Evolutionary conservation across 2,888 invertebrate species (phyloP).

Genomic region (Oligia fasciuncula): DNA sequence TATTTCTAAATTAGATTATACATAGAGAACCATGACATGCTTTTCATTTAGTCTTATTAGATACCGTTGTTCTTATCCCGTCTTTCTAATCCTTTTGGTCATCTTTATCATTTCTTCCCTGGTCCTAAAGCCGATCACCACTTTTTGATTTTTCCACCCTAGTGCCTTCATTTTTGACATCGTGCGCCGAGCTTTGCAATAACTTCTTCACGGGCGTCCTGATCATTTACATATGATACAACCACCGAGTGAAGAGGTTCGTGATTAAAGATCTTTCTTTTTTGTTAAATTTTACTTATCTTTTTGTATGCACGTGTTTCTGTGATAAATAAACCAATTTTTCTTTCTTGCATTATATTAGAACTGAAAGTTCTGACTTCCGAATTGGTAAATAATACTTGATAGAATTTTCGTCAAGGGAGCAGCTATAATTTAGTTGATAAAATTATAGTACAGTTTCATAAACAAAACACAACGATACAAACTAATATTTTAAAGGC

Average conservation of each 20-base stretch:
- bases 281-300: neutral
- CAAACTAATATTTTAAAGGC: too few species aligned
- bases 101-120: neutral
- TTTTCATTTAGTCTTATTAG: neutral
- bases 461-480: neutral
- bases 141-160: neutral
- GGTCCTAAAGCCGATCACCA: neutral
- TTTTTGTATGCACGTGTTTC: neutral
- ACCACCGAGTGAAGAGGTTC: too few species aligned
- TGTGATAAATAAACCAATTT: neutral
- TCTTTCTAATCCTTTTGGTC: neutral
- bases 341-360: neutral
- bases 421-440: neutral
- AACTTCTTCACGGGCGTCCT: neutral
- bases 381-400: neutral
- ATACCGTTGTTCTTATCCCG: neutral
- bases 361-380: neutral
- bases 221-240: too few species aligned
- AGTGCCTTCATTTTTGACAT: neutral
- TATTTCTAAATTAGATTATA: neutral
- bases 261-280: neutral
- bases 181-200: neutral
- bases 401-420: neutral
- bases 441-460: neutral
- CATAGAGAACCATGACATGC: neutral